Percentiles rank a stretch among this genome's conserved stretches.
These are phyloP conservation scores for Meta bourneti DNA, from an alignment of 2,888 invertebrate species.

Conservation along the genomic window DNA sequence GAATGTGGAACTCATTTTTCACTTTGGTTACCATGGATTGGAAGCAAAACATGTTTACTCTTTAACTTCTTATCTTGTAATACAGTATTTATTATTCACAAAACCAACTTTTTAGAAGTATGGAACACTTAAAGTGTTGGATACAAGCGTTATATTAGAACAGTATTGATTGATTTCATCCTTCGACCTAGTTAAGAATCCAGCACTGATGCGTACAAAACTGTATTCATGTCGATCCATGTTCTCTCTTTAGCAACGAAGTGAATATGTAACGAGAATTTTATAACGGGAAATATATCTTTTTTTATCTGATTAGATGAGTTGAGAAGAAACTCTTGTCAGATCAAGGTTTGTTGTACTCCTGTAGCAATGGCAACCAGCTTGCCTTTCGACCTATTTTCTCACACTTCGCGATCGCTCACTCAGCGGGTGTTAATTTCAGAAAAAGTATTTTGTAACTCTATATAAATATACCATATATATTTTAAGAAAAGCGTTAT, in stretches of 20 bases:
- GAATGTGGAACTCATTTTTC: no score
- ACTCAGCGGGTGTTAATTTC: background rate
- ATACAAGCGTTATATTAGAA: no score
- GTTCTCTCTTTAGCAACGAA: background rate
- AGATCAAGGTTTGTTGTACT: conserved; percentile 29
- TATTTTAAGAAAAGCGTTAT: no score
- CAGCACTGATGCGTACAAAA: background rate
- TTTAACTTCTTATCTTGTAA: no score
- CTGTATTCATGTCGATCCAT: background rate
- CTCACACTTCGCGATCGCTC: background rate
- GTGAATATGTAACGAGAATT: background rate
- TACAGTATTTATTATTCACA: no score
- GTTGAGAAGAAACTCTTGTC: background rate
- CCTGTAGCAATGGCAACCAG: conserved; percentile 31
- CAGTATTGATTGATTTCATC: background rate
- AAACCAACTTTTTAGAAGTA: no score
- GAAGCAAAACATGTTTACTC: no score
- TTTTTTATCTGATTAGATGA: conserved; percentile 12
- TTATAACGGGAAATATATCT: background rate
- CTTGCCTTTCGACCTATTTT: conserved; percentile 18
- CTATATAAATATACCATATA: background rate
- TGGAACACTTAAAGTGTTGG: no score
- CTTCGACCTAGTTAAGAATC: background rate
- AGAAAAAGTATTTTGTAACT: conserved; percentile 5
- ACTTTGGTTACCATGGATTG: no score